A percentile compares a stretch with the other conserved stretches of the same genome.
Conservation (phyloP, 2,797 vertebrate genomes). For the Enteromius trimaculatus region DNA sequence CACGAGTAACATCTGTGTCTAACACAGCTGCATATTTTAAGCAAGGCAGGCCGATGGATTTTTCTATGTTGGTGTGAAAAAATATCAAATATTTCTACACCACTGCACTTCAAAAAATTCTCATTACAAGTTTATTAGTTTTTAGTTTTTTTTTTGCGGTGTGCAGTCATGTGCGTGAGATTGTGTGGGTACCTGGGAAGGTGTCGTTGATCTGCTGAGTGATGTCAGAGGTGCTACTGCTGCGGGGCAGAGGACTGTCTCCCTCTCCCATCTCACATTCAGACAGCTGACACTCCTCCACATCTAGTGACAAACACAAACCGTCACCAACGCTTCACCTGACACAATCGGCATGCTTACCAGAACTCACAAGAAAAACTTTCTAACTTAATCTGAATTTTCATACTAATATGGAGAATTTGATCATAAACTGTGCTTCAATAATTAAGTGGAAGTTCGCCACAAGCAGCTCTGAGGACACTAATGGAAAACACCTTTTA, state of each 20-base stretch:
- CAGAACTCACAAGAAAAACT: not conserved
- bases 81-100: too few species aligned
- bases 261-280: conserved; percentile 82
- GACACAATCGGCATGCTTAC: not conserved
- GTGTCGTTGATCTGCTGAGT: conserved; percentile 83
- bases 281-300: conserved; percentile 88
- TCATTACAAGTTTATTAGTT: too few species aligned
- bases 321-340: not conserved
- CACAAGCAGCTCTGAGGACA: not conserved
- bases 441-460: not conserved
- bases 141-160: too few species aligned
- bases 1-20: not conserved
- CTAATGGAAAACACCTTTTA: not conserved
- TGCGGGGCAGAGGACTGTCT: conserved; percentile 85
- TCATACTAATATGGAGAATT: not conserved
- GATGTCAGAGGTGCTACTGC: conserved; percentile 94
- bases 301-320: conserved; percentile 75
- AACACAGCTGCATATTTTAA: not conserved
- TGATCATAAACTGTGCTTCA: not conserved
- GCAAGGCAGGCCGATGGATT: not conserved
- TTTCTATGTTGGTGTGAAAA: not conserved
- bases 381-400: not conserved
- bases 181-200: conserved; percentile 79
- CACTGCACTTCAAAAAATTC: too few species aligned
- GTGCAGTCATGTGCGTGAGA: not conserved